A percentile compares a stretch with the other conserved stretches of the same genome.
These are phyloP conservation scores for Dryadula phaetusa DNA, from an alignment of 2,888 invertebrate species.

Conservation along the genomic window DNA sequence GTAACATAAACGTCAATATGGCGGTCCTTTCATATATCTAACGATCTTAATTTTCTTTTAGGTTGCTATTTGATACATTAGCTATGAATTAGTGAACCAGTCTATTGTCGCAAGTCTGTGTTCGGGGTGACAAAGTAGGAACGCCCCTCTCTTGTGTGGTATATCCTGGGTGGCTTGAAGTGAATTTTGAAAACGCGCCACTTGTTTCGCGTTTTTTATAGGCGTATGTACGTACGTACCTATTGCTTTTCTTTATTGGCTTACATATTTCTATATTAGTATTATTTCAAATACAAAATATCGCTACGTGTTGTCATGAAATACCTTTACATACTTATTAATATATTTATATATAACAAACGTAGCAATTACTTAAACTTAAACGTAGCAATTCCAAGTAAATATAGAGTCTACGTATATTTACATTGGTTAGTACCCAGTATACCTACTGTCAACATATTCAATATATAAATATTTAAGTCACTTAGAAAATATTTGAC, in stretches of 20 bases:
- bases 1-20: conserved; percentile 79
- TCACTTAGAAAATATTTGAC: neutral
- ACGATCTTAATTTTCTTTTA: conserved; percentile 58
- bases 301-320: no score
- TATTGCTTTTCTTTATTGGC: no score
- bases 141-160: conserved; percentile 80
- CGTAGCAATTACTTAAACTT: neutral
- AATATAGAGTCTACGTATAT: neutral
- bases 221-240: no score
- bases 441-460: neutral
- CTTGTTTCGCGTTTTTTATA: no score
- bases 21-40: conserved; percentile 60
- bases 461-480: neutral
- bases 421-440: neutral
- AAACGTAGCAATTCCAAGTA: neutral
- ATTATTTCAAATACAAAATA: no score
- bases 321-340: no score
- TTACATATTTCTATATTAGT: no score
- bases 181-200: conserved; percentile 6
- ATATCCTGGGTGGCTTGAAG: conserved; percentile 71
- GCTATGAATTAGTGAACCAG: conserved; percentile 79
- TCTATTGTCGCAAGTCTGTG: conserved; percentile 62
- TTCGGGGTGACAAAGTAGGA: conserved; percentile 73
- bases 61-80: conserved; percentile 76
- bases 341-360: no score